These are phyloP conservation scores for Cryptoblepharus egeriae DNA, from an alignment of 2,797 vertebrate species.

Conservation along the genomic window DNA sequence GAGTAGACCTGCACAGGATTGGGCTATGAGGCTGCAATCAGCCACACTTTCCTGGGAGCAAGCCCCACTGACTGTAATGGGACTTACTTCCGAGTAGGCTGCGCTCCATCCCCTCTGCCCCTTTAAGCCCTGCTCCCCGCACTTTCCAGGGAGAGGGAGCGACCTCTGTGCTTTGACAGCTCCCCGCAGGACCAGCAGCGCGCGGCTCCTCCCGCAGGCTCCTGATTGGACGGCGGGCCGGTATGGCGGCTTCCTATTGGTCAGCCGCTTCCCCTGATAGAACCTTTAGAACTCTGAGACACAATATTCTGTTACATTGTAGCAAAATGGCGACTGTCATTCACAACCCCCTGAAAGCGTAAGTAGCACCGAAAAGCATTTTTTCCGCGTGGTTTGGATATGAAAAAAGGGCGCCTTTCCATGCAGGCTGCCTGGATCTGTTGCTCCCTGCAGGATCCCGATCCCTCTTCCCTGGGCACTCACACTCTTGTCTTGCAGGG, in stretches of 20 bases:
- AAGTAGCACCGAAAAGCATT: conserved; percentile 89
- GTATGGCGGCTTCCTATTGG: conserved; percentile 84
- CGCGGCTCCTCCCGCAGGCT: conserved; percentile 80
- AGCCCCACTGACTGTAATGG: no score
- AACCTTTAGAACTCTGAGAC: conserved; percentile 98
- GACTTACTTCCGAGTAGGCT: no score
- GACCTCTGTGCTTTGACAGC: conserved; percentile 99
- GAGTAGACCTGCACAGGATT: no score
- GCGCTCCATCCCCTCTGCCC: no score
- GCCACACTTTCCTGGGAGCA: no score
- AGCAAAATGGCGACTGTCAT: conserved; percentile 99
- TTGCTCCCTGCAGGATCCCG: conserved; percentile 64
- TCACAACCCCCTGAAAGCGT: conserved; percentile 99
- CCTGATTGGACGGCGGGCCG: conserved; percentile 85
- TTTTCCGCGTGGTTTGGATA: conserved; percentile 83
- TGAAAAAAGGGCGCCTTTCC: conserved; percentile 83
- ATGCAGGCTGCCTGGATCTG: conserved; percentile 64
- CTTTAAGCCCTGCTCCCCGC: conserved; percentile 80
- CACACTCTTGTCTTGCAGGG: no score
- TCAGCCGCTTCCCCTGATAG: conserved; percentile 81
- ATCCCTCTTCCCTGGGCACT: conserved; percentile 56
- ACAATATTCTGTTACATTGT: conserved; percentile 99
- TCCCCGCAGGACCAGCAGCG: conserved; percentile 91
- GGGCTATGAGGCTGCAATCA: no score
- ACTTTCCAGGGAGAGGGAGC: conserved; percentile 86